These are phyloP conservation scores for Nannospalax galili DNA, from an alignment of 2,113 vertebrate species.

Conservation along the genomic window DNA sequence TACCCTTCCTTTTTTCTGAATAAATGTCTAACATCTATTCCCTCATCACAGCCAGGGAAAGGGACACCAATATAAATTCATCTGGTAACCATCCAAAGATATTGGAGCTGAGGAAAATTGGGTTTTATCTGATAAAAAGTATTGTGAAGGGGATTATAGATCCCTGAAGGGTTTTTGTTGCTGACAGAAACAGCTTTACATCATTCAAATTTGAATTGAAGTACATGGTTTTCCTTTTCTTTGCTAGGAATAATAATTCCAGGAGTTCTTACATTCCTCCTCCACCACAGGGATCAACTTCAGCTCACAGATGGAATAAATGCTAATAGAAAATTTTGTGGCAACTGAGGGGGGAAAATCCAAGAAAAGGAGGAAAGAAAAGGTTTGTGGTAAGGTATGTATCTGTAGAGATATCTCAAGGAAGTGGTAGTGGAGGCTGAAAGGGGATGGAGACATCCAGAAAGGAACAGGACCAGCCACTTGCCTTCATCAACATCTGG, in stretches of 20 bases:
- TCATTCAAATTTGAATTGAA: constrained; percentile 15
- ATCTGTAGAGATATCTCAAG: neutral
- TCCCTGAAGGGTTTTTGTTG: neutral
- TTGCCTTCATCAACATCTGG: neutral
- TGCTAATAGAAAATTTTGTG: neutral
- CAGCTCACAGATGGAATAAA: neutral
- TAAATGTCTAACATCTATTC: neutral
- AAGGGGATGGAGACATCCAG: neutral
- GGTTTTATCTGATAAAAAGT: neutral
- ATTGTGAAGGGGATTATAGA: neutral
- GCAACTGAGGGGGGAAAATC: constrained; percentile 2
- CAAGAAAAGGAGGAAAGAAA: neutral
- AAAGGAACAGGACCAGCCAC: neutral
- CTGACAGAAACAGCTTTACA: neutral
- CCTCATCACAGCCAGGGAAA: neutral
- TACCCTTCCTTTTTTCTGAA: constrained; percentile 46
- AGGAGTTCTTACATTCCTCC: neutral
- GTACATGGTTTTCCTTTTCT: neutral
- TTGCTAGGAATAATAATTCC: neutral
- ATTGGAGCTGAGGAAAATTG: neutral
- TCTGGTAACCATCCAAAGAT: neutral
- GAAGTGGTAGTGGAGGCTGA: neutral
- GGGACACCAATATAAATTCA: neutral
- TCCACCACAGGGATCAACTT: neutral
- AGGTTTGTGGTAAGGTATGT: neutral